These are phyloP conservation scores for Diplazon laetatorius DNA, from an alignment of 2,888 invertebrate genomes.

Conservation along the genomic window DNA sequence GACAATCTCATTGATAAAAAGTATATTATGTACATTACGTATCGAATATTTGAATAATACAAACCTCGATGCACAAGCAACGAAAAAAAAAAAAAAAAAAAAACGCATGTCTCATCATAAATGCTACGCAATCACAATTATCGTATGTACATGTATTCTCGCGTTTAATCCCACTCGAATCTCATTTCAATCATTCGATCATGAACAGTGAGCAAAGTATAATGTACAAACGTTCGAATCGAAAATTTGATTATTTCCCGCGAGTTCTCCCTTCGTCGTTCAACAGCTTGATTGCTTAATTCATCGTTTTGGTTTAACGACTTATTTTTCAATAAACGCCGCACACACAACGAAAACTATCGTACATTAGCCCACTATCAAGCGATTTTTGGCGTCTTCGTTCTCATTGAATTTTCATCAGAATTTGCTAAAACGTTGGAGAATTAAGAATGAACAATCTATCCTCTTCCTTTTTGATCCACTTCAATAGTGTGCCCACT, in stretches of 20 bases:
- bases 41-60: slow-evolving; percentile 24
- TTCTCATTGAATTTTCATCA: slow-evolving; percentile 16
- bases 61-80: slow-evolving; percentile 47
- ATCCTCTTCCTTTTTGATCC: slow-evolving; percentile 97
- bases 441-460: slow-evolving; percentile 94
- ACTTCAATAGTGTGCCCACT: slow-evolving; percentile 94
- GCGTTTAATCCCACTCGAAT: slow-evolving; percentile 1
- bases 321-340: slow-evolving; percentile 54
- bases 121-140: slow-evolving; percentile 42
- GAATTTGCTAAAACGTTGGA: slow-evolving; percentile 88
- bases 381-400: slow-evolving; percentile 42
- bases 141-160: slow-evolving; percentile 51
- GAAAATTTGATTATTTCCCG: slow-evolving; percentile 1
- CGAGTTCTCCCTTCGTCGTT: slow-evolving; percentile 16
- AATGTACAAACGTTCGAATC: slow-evolving; percentile 39
- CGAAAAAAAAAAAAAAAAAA: slow-evolving; percentile 51
- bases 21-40: slow-evolving; percentile 50
- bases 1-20: slow-evolving; percentile 38
- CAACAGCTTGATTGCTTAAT: slow-evolving; percentile 39
- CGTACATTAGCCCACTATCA: slow-evolving; percentile 63
- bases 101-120: slow-evolving; percentile 19
- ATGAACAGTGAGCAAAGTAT: slow-evolving; percentile 66
- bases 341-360: slow-evolving; percentile 44
- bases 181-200: slow-evolving; percentile 33
- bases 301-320: slow-evolving; percentile 52